Evolutionary conservation across 2,797 vertebrate species (phyloP).

Genomic region (Trematomus bernacchii): DNA sequence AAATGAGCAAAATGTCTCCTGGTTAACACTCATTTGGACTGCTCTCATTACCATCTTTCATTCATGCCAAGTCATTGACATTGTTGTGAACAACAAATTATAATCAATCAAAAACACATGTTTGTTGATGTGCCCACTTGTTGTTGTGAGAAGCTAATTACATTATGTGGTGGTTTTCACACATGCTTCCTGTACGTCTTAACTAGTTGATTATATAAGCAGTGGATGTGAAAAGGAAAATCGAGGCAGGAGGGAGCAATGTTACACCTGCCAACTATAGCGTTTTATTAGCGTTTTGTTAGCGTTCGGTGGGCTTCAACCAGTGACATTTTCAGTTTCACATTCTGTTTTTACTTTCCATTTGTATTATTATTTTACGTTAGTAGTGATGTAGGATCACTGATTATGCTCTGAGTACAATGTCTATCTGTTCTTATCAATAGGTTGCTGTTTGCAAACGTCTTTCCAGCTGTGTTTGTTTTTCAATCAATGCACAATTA

Average conservation of each 20-base stretch:
- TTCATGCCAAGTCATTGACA: slow-evolving; percentile 11
- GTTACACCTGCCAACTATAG: slow-evolving; percentile 23
- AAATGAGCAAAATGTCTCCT: slow-evolving; percentile 33
- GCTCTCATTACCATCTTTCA: slow-evolving; percentile 20
- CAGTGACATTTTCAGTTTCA: neutral
- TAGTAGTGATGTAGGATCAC: slow-evolving; percentile 2
- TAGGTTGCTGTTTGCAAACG: slow-evolving; percentile 13
- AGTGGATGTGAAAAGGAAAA: slow-evolving; percentile 19
- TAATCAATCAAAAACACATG: slow-evolving; percentile 17
- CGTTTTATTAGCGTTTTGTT: neutral
- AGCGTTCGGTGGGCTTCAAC: neutral
- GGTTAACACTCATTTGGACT: slow-evolving; percentile 29
- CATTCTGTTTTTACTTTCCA: slow-evolving; percentile 11
- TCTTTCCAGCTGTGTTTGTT: slow-evolving; percentile 19
- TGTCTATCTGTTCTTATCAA: neutral
- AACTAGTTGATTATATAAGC: slow-evolving; percentile 15
- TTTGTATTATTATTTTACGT: slow-evolving; percentile 10
- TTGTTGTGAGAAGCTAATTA: slow-evolving; percentile 24
- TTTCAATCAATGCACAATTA: neutral
- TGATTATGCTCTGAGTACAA: neutral
- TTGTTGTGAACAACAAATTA: slow-evolving; percentile 32
- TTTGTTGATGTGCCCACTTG: slow-evolving; percentile 12
- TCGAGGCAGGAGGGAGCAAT: neutral
- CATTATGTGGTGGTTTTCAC: slow-evolving; percentile 4
- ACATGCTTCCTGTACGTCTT: neutral